Base-by-base conservation (phyloP, 2,888 invertebrate genomes). In the Diarsia mendica region DNA sequence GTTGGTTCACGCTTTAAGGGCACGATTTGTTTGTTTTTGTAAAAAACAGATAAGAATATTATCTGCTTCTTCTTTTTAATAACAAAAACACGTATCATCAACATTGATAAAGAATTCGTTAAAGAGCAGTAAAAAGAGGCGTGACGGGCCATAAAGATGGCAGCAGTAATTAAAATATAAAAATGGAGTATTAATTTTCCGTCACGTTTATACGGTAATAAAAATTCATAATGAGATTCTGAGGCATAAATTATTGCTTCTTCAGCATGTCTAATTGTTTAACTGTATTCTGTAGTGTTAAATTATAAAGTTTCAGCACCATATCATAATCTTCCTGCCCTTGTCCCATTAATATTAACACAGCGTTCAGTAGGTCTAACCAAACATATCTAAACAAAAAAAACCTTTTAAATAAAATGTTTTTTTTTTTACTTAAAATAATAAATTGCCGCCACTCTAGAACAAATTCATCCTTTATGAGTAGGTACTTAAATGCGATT, bases 131-230 rank as follows among this genome's bases (percentile, higher is more conserved):
- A 82, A 83, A 77, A 85, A 80, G 71, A 89, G 90, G 90, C 91
- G 91, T 89, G 89, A 90, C 89, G 69, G 69, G 51, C 55, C 70
- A 44, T 46, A 89, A 92, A 92, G 79, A 92, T 92, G 91, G 92
- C 91, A 80, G 77, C 85, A 18, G 83, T 87, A 89, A 90, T 91
- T 88, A 90, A 90, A 90, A 88, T 88, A 88, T 83, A 87, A 81
- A 77, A 87, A 82, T 68, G 82, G 83, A 78, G 84, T 84, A 86
- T 85, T 88, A 90, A 90, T 88, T 85, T 87, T 86, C 88, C 84
- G 87, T 89, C 90, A 90, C 89, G 80, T 85, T 83, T 82, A 83
- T 81, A 79, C 66, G 70, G 83, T 55, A 72, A 80, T 86, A 87
- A 87, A 84, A 84, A 75, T 48, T 53, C 61, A 39, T 85, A 85